These are phyloP conservation scores for Prosopocoilus inquinatus DNA, from an alignment of 2,888 invertebrate genomes.

Conservation along the genomic window DNA sequence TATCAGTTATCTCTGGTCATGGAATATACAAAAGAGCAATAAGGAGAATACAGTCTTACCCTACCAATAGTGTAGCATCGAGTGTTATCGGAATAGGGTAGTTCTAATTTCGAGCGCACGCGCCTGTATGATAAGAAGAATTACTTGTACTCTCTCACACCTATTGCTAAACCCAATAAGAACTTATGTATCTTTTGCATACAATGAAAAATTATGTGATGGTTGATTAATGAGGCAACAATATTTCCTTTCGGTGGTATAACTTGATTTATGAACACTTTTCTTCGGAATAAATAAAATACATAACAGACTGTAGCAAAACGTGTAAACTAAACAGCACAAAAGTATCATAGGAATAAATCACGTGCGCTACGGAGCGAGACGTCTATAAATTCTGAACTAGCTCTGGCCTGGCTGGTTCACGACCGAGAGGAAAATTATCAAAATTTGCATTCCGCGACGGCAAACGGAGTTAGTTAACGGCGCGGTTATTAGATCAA, in stretches of 20 bases:
- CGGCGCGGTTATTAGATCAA: conserved; percentile 17
- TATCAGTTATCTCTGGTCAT: no score
- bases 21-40: no score
- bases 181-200: no score
- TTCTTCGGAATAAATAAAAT: background rate
- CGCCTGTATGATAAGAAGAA: no score
- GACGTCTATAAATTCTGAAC: conserved; percentile 2
- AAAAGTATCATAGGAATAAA: conserved; percentile 7
- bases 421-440: background rate
- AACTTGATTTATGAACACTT: background rate
- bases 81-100: no score
- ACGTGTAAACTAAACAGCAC: conserved; percentile 10
- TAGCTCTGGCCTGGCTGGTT: no score
- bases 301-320: conserved; percentile 1
- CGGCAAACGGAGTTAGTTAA: background rate
- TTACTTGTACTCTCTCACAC: no score
- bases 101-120: no score
- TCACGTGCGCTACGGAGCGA: conserved; percentile 6
- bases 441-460: conserved; percentile 9
- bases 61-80: no score
- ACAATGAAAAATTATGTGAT: no score
- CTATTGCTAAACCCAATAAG: no score
- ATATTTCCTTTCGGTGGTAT: background rate
- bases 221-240: background rate
- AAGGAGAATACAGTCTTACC: no score